Evolutionary conservation across 92 coral and sea anemone genomes (phyloP), one percentile per base, ranked within the genome.

Genomic region (Umimayanthus kanabou): DNA sequence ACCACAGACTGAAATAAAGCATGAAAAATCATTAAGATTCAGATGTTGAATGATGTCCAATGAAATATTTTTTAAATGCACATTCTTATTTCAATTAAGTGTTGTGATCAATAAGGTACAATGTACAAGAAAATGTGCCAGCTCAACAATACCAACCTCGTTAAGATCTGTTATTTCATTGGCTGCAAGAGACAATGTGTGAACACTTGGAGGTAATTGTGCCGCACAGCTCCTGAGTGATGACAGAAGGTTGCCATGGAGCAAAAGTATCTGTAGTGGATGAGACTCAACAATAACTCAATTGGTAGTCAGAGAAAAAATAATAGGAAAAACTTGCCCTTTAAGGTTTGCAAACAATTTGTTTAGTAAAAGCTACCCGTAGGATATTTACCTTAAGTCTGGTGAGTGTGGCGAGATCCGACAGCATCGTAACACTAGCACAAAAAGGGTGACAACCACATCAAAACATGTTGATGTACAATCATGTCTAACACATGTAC

Each of bases 191-290:
- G 98, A 96, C 49, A 96, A 84, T 13, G 98, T 96, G 81, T 91
- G 90, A 3, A 95, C 82, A 78, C 89, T 92, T 33, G 77, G 74
- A 15, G 96, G 85, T 29, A 91, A 40, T 28, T 94, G 84, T 65
- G 80, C 73, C 6, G 89, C 92, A 39, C 92, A 85, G 85, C 85
- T 83, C 83, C 83, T 85, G 39, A 96, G 92, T 61, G 98, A 89
- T 0, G 96, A 83, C 61, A 96, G 91, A 53, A 95, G 91, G 81
- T 96, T 96, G 57, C 98, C 96, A 91, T 96, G 98, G 55, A 96
- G 96, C 70, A 96, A 87, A 14, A 96, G 93, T 42, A 92, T 92
- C 98, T 96, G 65, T 4, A 80, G 22, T 77, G 47, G 22, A 29
- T 6, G 15, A 71, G 45, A 16, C 7, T 43, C 15, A 33, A 53